Evolutionary conservation across 2,888 invertebrate species (phyloP), one percentile per base, ranked within the genome.

Genomic region (Ochropleura plecta): DNA sequence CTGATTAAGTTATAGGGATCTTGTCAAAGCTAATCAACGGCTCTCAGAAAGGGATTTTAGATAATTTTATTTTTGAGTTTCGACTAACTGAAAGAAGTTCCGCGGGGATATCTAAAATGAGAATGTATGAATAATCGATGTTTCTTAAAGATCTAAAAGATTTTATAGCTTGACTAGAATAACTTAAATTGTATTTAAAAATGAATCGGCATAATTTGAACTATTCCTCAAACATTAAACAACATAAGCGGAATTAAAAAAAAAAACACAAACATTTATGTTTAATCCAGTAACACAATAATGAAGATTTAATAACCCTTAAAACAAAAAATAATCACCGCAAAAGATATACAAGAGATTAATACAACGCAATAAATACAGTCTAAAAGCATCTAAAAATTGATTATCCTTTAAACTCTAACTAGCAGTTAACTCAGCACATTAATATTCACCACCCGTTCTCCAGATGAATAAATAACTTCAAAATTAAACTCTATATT

Each of bases 401-500:
- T 70, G 59, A 80, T 78, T 73, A 84, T 30, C 57, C 64, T 20
- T 53, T 63, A 57, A 57, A 73, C 12, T 70, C 12, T 46, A 84
- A 84, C 63, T 78, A 69, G 62, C 65, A 69, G 82, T 73, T 81
- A 84, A 76, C 64, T 59, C 14, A 2, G n/a, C 18, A 20, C 76
- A 81, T 85, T 85, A 70, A 81, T 84, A 86, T 81, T 86, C 81
- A 66, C 62, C 44, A 63, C 20, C 46, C 46, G 79, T 57, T 64
- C 72, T 70, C 53, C 53, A 53, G 60, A 79, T 78, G 77, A 85
- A 85, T 82, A 82, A 87, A 82, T 82, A 77, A 70, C 57, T 72
- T 82, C 78, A 87, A 76, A 79, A 87, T 82, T 70, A 78, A 86
- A 76, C 67, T 79, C 64, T 79, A 74, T 75, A 79, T 73, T 76